Percentiles rank a stretch among this genome's conserved stretches.
Conservation (phyloP, 2,113 vertebrate species). For the Papio anubis region DNA sequence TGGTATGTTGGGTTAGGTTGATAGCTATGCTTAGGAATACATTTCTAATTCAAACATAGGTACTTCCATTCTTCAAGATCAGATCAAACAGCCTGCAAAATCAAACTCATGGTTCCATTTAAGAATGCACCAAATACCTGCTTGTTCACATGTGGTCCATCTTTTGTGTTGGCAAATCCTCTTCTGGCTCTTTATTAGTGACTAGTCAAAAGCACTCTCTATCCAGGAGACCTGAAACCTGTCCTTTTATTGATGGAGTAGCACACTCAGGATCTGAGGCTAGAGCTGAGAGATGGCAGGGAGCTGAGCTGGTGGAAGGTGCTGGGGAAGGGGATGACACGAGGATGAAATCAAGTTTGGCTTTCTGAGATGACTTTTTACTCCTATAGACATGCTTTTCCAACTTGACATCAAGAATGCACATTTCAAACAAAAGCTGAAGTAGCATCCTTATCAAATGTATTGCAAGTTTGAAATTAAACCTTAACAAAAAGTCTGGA, state of each 20-base stretch:
- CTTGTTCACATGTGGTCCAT: rapidly evolving
- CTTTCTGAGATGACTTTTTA: background rate
- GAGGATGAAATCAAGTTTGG: too few species aligned
- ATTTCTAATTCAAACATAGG: background rate
- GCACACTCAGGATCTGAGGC: background rate
- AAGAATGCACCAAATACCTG: background rate
- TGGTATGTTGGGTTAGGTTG: background rate
- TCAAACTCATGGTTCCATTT: background rate
- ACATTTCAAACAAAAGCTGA: background rate
- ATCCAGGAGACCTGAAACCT: background rate
- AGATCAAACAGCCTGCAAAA: background rate
- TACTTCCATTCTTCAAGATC: background rate
- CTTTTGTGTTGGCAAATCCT: too few species aligned
- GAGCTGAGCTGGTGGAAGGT: background rate
- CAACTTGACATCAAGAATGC: too few species aligned
- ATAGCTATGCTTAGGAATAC: background rate
- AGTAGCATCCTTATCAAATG: background rate
- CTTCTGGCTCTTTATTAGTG: too few species aligned
- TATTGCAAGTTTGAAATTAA: background rate
- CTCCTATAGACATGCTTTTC: background rate
- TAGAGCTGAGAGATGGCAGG: background rate
- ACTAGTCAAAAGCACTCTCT: background rate
- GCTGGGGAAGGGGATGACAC: background rate
- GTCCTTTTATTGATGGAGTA: too few species aligned
- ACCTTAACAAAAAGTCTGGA: background rate